Evolutionary conservation across 2,113 vertebrate species (phyloP).

Genomic region (Heptranchias perlo): DNA sequence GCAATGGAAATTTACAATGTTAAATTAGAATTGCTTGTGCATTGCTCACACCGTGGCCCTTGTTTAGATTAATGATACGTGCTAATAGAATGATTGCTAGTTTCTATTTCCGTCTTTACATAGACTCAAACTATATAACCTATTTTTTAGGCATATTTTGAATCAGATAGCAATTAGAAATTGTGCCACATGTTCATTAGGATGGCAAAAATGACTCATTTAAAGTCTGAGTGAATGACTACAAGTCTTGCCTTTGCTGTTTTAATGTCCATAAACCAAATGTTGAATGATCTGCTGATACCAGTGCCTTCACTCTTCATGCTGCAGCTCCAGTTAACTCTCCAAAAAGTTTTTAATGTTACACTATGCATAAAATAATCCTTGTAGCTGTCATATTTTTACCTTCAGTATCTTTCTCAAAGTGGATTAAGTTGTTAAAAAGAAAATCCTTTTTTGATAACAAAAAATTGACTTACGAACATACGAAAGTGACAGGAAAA

Average conservation of each 20-base stretch:
- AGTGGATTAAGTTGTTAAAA: too few relatives aligned
- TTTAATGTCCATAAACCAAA: not conserved
- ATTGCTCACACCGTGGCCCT: not conserved
- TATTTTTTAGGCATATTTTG: not conserved
- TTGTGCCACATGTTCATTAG: not conserved
- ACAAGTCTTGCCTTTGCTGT: not conserved
- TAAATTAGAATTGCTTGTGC: not conserved
- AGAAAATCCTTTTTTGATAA: too few relatives aligned
- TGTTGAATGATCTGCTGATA: not conserved
- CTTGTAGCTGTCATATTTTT: not conserved
- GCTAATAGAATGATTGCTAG: not conserved
- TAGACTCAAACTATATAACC: not conserved
- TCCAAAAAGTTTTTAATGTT: not conserved
- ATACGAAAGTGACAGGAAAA: not conserved
- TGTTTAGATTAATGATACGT: not conserved
- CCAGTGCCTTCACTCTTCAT: not conserved
- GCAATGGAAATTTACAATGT: not conserved
- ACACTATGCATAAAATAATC: not conserved
- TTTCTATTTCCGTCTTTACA: not conserved
- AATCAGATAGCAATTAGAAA: not conserved
- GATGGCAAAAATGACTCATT: not conserved
- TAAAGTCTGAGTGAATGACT: not conserved
- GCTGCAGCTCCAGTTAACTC: not conserved
- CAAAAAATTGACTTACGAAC: not conserved
- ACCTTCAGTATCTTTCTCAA: too few relatives aligned